Evolutionary conservation across 2,888 invertebrate species (phyloP).

Genomic region (Cerceris ruficornis): DNA sequence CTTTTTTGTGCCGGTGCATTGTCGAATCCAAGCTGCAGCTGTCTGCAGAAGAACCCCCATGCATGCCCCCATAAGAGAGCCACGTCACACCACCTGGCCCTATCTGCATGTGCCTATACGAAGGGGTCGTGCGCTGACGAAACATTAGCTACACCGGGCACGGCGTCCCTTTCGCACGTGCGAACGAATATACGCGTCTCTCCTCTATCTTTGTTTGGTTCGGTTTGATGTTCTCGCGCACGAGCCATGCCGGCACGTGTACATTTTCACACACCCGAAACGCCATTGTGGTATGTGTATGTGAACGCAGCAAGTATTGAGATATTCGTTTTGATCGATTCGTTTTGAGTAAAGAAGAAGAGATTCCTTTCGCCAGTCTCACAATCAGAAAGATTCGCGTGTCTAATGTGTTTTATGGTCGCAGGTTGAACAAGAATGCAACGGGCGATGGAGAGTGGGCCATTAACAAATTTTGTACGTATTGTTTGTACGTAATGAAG

Average conservation of each 20-base stretch:
- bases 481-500: too few relatives aligned
- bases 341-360: too few relatives aligned
- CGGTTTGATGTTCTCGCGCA: conserved; percentile 55
- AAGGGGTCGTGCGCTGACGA: conserved; percentile 53
- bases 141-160: conserved; percentile 60
- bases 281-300: too few relatives aligned
- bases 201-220: conserved; percentile 16
- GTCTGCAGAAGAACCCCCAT: conserved; percentile 78
- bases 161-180: conserved; percentile 1
- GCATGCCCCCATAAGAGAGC: conserved; percentile 77
- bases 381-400: too few relatives aligned
- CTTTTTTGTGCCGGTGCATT: conserved; percentile 74
- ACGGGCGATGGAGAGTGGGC: too few relatives aligned
- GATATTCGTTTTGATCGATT: too few relatives aligned
- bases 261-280: background rate
- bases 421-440: too few relatives aligned
- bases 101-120: conserved; percentile 69
- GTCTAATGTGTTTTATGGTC: too few relatives aligned
- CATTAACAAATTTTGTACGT: too few relatives aligned
- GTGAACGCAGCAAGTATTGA: too few relatives aligned
- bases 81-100: conserved; percentile 81
- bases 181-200: conserved; percentile 6
- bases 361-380: too few relatives aligned
- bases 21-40: conserved; percentile 76
- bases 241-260: conserved; percentile 33